Percentiles rank a stretch among this genome's conserved stretches.
Evolutionary conservation across 2,797 vertebrate species (phyloP).

Genomic region (Melanotaenia pygmaea): DNA sequence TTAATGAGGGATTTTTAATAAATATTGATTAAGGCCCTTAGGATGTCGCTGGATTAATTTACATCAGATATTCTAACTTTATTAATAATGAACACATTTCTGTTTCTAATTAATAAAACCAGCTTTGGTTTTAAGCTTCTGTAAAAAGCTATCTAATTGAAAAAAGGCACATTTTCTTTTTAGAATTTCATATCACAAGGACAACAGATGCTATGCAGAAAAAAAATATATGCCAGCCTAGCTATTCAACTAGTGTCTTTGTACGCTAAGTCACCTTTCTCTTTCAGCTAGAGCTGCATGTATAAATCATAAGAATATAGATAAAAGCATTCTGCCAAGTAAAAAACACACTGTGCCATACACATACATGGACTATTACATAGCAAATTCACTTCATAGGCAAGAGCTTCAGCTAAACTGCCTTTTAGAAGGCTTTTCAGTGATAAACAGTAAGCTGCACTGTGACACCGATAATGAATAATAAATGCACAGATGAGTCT

Average conservation of each 20-base stretch:
- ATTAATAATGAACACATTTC: conserved; percentile 32
- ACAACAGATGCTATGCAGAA: conserved; percentile 20
- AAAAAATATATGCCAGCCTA: conserved; percentile 24
- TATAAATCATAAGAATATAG: conserved; percentile 61
- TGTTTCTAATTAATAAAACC: conserved; percentile 28
- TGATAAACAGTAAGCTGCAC: conserved; percentile 66
- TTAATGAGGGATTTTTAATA: conserved; percentile 14
- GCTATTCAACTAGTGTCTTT: conserved; percentile 47
- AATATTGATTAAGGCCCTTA: conserved; percentile 32
- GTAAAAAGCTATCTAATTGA: conserved; percentile 29
- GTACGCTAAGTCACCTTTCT: conserved; percentile 43
- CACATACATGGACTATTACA: conserved; percentile 23
- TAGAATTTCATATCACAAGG: conserved; percentile 11
- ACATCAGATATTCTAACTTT: conserved; percentile 34
- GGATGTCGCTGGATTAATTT: conserved; percentile 27
- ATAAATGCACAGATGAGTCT: conserved; percentile 70
- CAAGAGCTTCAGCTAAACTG: conserved; percentile 29
- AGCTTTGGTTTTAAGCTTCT: conserved; percentile 21
- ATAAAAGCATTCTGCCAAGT: conserved; percentile 56
- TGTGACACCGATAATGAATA: conserved; percentile 70
- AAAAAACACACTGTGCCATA: conserved; percentile 37
- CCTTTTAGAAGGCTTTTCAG: conserved; percentile 56
- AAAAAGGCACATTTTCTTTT: conserved; percentile 24
- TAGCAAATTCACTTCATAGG: conserved; percentile 46
- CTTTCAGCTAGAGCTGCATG: conserved; percentile 55